These are phyloP conservation scores for Cheilosia pagana DNA, from an alignment of 2,888 invertebrate species.

Conservation along the genomic window DNA sequence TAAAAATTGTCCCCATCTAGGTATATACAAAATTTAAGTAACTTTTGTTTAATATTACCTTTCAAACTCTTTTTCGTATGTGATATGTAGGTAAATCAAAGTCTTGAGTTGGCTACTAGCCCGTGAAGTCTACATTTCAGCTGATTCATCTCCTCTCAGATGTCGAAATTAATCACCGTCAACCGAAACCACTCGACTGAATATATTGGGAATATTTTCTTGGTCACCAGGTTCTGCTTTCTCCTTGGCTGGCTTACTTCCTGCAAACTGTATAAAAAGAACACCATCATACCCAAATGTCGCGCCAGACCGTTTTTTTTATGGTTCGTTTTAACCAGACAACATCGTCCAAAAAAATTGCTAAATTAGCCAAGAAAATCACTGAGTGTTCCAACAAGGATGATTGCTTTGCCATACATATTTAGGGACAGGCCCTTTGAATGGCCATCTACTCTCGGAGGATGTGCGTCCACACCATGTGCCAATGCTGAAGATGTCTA, in stretches of 20 bases:
- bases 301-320: constrained; percentile 36
- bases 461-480: constrained; percentile 20
- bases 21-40: too few species aligned
- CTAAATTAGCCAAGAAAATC: constrained; percentile 71
- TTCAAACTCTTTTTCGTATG: too few species aligned
- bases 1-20: too few species aligned
- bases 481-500: not conserved
- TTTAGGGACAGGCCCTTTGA: not conserved
- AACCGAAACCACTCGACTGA: constrained; percentile 30
- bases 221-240: constrained; percentile 19
- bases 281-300: constrained; percentile 24
- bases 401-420: constrained; percentile 10
- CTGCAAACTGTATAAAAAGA: constrained; percentile 4
- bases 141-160: constrained; percentile 46
- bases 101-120: too few species aligned
- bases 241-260: constrained; percentile 16
- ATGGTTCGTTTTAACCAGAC: constrained; percentile 22
- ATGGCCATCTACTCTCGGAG: constrained; percentile 4
- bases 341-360: constrained; percentile 41
- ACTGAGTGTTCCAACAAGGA: constrained; percentile 63
- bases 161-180: constrained; percentile 29
- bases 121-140: constrained; percentile 14
- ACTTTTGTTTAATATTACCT: too few species aligned
- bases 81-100: too few species aligned
- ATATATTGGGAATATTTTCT: constrained; percentile 47